Percentiles rank a stretch among this genome's conserved stretches.
phyloP scores from a whole-genome alignment of 2,888 invertebrate species.

The Danaus chrysippus region DNA sequence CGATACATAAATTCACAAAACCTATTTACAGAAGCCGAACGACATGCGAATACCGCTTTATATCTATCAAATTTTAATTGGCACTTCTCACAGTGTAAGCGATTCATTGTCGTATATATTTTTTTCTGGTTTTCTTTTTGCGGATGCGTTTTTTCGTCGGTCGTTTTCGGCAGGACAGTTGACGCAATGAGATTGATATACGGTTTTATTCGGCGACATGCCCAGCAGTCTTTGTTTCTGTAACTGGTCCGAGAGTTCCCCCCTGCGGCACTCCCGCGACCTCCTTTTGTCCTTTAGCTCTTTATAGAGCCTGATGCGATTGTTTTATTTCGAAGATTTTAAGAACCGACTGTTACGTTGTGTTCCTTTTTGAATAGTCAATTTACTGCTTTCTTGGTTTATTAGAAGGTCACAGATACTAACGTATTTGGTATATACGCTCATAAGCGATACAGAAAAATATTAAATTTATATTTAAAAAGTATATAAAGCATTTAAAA shows the following conservation, averaged over 20 bases:
- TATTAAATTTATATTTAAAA: too few species aligned
- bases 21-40: constrained; percentile 31
- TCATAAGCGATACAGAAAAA: too few species aligned
- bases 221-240: constrained; percentile 74
- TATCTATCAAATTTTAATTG: constrained; percentile 78
- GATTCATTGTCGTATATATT: constrained; percentile 71
- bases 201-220: constrained; percentile 70
- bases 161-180: constrained; percentile 73
- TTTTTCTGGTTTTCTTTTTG: constrained; percentile 61
- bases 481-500: too few species aligned
- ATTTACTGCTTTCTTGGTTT: constrained; percentile 36
- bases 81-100: constrained; percentile 75
- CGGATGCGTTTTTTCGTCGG: constrained; percentile 62
- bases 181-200: constrained; percentile 76
- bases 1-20: constrained; percentile 11
- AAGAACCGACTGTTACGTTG: constrained; percentile 34
- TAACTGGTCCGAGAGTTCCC: constrained; percentile 58
- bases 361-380: constrained; percentile 39
- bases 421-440: too few species aligned
- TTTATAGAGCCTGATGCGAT: constrained; percentile 69
- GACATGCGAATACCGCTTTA: constrained; percentile 43
- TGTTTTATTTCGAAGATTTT: constrained; percentile 61
- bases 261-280: constrained; percentile 44
- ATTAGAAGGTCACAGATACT: constrained; percentile 15
- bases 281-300: constrained; percentile 65